These are phyloP conservation scores for Scaptodrosophila lebanonensis DNA, from an alignment of 1,140 invertebrate species.

Conservation along the genomic window DNA sequence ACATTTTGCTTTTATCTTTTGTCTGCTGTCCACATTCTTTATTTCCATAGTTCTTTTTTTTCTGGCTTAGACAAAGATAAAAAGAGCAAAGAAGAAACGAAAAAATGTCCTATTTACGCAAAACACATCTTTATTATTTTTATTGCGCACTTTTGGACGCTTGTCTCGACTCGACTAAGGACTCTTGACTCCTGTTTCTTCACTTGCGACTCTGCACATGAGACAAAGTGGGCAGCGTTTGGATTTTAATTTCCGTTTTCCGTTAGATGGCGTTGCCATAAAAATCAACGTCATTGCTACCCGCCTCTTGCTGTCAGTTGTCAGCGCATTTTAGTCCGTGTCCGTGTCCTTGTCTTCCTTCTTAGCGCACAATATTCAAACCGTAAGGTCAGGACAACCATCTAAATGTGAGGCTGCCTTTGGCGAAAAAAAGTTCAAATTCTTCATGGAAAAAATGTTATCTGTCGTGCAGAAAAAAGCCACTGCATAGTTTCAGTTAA, in stretches of 20 bases:
- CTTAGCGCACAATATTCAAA: too few relatives aligned
- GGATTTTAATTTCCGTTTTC: conserved; percentile 68
- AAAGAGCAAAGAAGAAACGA: too few relatives aligned
- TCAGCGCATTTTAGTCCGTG: neutral
- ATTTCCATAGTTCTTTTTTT: conserved; percentile 7
- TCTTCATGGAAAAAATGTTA: too few relatives aligned
- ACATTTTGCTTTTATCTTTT: conserved; percentile 22
- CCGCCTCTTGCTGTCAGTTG: conserved; percentile 2
- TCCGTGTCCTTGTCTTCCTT: neutral
- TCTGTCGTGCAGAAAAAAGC: too few relatives aligned
- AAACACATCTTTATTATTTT: neutral
- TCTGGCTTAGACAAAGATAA: too few relatives aligned
- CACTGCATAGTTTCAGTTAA: too few relatives aligned
- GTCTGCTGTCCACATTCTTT: neutral
- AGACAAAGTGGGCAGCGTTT: conserved; percentile 25
- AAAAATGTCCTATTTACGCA: too few relatives aligned
- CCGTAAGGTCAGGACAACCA: too few relatives aligned
- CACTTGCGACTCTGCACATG: conserved; percentile 20
- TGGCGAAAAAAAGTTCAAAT: too few relatives aligned
- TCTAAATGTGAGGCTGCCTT: too few relatives aligned
- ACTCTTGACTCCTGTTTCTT: conserved; percentile 16
- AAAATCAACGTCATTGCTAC: conserved; percentile 46
- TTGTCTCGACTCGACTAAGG: too few relatives aligned
- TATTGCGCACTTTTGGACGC: too few relatives aligned
- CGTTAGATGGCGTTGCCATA: conserved; percentile 51